Percentiles rank a stretch among this genome's conserved stretches.
Conservation (phyloP, 2,113 vertebrate species). For the Collichthys lucidus region DNA sequence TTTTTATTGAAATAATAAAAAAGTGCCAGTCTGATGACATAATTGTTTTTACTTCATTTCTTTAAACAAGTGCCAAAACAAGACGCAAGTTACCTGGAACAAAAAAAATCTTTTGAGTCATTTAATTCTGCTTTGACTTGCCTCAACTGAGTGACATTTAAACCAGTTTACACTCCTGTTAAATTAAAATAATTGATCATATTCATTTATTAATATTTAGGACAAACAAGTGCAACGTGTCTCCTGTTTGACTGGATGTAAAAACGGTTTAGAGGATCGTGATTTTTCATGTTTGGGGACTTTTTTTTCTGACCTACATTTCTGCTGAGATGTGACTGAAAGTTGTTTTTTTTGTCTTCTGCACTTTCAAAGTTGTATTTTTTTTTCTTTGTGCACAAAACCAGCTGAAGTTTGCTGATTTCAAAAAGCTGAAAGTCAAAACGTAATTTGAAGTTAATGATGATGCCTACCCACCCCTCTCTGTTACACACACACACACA, state of each 20-base stretch:
- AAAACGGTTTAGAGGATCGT: not conserved
- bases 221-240: not conserved
- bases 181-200: not conserved
- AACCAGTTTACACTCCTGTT: not conserved
- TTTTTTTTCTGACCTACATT: conserved; percentile 57
- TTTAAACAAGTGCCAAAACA: not conserved
- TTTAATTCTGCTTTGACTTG: not conserved
- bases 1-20: not conserved
- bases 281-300: not conserved
- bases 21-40: not conserved
- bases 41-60: not conserved
- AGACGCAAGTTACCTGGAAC: not conserved
- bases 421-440: conserved; percentile 22
- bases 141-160: not conserved
- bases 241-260: not conserved
- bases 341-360: conserved; percentile 2
- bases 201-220: not conserved
- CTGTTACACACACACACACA: conserved; percentile 5
- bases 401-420: conserved; percentile 5
- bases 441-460: not conserved
- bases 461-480: not conserved
- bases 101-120: not conserved
- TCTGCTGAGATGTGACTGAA: not conserved
- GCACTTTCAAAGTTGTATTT: not conserved
- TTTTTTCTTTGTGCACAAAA: not conserved